Evolutionary conservation across 1,140 invertebrate species (phyloP), one percentile per base, ranked within the genome.

Genomic region (Solenopsis fugax): DNA sequence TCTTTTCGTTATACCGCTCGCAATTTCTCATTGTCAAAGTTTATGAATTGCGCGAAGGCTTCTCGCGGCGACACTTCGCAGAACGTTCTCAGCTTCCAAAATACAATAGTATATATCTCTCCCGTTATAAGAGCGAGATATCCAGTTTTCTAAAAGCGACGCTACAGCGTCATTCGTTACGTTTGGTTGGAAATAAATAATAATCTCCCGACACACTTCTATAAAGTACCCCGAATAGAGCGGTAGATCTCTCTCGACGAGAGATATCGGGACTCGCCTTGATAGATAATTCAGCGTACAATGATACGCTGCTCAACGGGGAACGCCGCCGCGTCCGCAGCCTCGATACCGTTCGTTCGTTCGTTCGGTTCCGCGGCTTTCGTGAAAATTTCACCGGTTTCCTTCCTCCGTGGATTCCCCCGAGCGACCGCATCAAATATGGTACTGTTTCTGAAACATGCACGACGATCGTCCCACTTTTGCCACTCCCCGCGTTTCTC

Each of bases 371-470:
- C 34, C 34, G 71, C 24, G 41, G 50, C 62, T 87, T 78, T 77
- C 76, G 48, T 81, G 86, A 90, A 82, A 87, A 86, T 90, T 90
- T 87, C 85, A 82, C 85, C 77, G 18, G 37, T 76, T 87, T 65
- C 45, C 72, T 67, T 21, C 10, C 4, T 50, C n/a, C 48, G 18
- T 34, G 60, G 18, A 34, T 85, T 65, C 41, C 50, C 37, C n/a
- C 24, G 76, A 45, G 60, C 45, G n/a, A 58, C 48, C 89, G 72
- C 85, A 56, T 88, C 86, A 88, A 85, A 90, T 90, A 90, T 86
- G 86, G 89, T 56, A 45, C 78, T 87, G 88, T 89, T 90, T 73
- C 89, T 90, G 88, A 89, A 89, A 89, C 84, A 41, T 69, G 67
- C 77, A 56, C 54, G 29, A 82, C 89, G 78, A 85, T 67, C 89